Conservation (phyloP, 2,888 invertebrate species). For the Saturnia japonica region DNA sequence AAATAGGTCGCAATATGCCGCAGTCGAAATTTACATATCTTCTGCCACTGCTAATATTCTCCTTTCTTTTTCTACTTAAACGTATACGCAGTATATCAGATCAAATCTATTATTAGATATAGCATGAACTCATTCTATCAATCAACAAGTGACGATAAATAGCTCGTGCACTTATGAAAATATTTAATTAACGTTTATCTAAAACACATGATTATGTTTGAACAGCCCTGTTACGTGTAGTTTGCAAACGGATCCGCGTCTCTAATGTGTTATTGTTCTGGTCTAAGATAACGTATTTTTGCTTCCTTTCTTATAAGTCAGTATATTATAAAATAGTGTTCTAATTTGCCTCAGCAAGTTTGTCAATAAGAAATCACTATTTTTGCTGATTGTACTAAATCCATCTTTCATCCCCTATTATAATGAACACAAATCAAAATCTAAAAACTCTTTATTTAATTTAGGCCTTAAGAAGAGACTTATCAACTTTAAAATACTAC, state of each 20-base stretch:
- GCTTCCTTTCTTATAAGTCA: neutral
- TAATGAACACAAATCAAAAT: too few species aligned
- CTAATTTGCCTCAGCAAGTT: neutral
- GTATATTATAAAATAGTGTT: neutral
- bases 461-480: too few species aligned
- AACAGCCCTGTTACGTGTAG: conserved; percentile 3
- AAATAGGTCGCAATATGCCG: neutral
- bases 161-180: conserved; percentile 4
- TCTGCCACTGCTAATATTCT: neutral
- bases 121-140: conserved; percentile 1
- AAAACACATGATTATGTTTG: conserved; percentile 7
- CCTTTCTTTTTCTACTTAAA: neutral
- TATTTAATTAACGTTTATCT: conserved; percentile 10
- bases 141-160: neutral
- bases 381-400: neutral
- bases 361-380: neutral
- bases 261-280: conserved; percentile 12
- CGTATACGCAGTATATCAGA: neutral
- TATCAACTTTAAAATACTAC: too few species aligned
- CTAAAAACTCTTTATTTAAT: too few species aligned
- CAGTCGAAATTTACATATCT: too few species aligned
- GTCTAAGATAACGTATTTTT: neutral
- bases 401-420: neutral
- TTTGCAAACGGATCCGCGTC: conserved; percentile 6
- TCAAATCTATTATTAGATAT: conserved; percentile 4